Evolutionary conservation across 2,888 invertebrate genomes (phyloP).

Genomic region (Hesperia comma): DNA sequence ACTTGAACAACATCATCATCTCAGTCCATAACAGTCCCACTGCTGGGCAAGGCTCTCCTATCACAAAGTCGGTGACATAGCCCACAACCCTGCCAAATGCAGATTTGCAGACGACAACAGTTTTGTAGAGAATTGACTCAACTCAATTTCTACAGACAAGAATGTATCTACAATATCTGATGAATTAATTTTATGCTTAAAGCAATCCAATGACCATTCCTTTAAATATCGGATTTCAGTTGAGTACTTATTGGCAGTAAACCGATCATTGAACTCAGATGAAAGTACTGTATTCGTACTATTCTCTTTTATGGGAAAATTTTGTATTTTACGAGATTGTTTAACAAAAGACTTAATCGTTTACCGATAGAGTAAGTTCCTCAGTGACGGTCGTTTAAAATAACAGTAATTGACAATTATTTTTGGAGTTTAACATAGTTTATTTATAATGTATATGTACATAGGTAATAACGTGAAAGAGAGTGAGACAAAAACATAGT

Average conservation of each 20-base stretch:
- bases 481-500: too few species aligned
- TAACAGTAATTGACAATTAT: background rate
- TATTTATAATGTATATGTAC: too few species aligned
- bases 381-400: background rate
- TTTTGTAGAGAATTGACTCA: too few species aligned
- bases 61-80: too few species aligned
- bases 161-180: background rate
- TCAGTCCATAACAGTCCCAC: too few species aligned
- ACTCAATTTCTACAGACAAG: too few species aligned
- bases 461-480: too few species aligned
- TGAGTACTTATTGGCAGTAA: constrained; percentile 6
- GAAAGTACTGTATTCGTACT: background rate
- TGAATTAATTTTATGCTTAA: background rate
- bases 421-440: background rate
- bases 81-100: too few species aligned
- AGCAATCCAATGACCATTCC: constrained; percentile 1
- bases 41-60: too few species aligned
- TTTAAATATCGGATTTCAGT: background rate
- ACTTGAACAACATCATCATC: too few species aligned
- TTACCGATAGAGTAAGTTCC: background rate
- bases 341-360: background rate
- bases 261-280: constrained; percentile 3
- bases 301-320: background rate
- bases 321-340: background rate
- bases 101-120: too few species aligned